Evolutionary conservation across 2,797 vertebrate genomes (phyloP).

Genomic region (Cyprinella venusta): DNA sequence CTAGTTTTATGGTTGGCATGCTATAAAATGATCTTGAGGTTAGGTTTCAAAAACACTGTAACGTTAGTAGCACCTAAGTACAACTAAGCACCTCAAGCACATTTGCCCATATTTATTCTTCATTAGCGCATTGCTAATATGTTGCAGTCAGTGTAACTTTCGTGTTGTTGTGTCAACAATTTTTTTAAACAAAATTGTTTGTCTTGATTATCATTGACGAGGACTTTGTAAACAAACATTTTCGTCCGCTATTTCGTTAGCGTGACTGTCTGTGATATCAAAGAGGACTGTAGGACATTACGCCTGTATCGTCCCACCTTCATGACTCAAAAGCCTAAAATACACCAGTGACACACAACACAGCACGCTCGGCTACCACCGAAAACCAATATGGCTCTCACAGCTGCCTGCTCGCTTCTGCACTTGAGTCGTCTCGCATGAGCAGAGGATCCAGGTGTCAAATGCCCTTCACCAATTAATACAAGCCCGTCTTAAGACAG

Average conservation of each 20-base stretch:
- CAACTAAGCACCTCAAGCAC: background rate
- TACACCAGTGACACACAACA: slow-evolving; percentile 64
- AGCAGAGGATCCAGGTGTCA: slow-evolving; percentile 39
- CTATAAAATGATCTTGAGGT: slow-evolving; percentile 20
- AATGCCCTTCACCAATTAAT: slow-evolving; percentile 36
- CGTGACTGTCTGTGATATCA: background rate
- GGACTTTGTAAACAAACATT: background rate
- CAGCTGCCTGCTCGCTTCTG: slow-evolving; percentile 34
- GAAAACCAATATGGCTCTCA: slow-evolving; percentile 74
- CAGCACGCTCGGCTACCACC: slow-evolving; percentile 54
- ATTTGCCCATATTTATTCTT: background rate
- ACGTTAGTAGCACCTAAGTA: background rate
- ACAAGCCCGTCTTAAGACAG: background rate
- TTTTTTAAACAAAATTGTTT: background rate
- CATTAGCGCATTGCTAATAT: background rate
- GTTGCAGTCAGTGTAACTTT: background rate
- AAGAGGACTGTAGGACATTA: slow-evolving; percentile 25
- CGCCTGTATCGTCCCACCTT: background rate
- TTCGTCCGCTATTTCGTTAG: background rate
- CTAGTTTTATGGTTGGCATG: slow-evolving; percentile 32
- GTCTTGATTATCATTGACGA: background rate
- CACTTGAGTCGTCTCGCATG: slow-evolving; percentile 51
- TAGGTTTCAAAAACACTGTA: background rate
- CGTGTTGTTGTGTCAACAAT: background rate
- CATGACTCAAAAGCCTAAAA: slow-evolving; percentile 42